Evolutionary conservation across 2,797 vertebrate species (phyloP).

Genomic region (Tolypeutes matacus): DNA sequence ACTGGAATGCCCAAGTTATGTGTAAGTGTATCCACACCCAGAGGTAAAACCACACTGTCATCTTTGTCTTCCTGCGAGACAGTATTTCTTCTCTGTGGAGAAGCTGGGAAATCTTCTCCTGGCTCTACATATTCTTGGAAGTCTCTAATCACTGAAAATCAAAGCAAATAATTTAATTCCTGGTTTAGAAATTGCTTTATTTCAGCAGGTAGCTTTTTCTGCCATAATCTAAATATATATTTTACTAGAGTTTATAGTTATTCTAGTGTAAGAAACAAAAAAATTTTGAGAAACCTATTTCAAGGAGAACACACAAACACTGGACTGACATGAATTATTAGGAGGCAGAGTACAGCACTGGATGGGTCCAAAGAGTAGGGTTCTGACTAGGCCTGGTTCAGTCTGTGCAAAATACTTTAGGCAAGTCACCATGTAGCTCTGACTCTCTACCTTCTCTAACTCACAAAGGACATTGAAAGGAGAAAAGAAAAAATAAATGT

Average conservation of each 20-base stretch:
- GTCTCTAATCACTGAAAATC: conserved; percentile 95
- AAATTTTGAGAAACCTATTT: neutral
- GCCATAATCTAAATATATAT: conserved; percentile 14
- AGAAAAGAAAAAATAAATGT: conserved; percentile 24
- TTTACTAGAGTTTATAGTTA: neutral
- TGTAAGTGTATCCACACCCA: conserved; percentile 97
- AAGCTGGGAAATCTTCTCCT: conserved; percentile 94
- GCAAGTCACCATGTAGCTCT: neutral
- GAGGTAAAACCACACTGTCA: conserved; percentile 95
- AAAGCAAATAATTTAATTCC: conserved; percentile 77
- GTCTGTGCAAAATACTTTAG: neutral
- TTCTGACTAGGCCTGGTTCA: neutral
- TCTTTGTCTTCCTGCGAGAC: conserved; percentile 92
- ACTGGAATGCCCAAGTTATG: conserved; percentile 98
- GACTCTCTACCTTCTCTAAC: neutral
- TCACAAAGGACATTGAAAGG: neutral
- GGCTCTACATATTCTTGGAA: conserved; percentile 99
- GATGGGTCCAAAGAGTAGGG: neutral
- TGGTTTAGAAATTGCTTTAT: conserved; percentile 79
- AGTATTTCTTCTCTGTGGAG: conserved; percentile 95
- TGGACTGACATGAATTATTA: neutral
- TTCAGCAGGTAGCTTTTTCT: conserved; percentile 78
- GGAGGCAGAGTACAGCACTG: neutral
- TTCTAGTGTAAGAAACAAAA: neutral
- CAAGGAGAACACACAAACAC: neutral